Percentiles rank a stretch among this genome's conserved stretches.
Conservation (phyloP, 2,113 vertebrate genomes). For the Andinoacara biseriatus region DNA sequence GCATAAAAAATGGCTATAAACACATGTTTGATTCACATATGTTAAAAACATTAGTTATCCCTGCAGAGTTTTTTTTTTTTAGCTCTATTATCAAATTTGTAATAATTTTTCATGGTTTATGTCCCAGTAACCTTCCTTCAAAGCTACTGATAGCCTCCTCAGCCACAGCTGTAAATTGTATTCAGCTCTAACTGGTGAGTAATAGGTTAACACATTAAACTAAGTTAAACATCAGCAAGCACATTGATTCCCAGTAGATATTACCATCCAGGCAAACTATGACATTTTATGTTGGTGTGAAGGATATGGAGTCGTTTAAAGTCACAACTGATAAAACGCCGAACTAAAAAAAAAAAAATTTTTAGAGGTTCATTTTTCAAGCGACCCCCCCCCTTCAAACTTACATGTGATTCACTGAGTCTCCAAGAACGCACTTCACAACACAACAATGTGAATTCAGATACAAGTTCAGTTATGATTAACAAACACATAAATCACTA, state of each 20-base stretch:
- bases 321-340: background rate
- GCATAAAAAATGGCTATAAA: rapidly evolving
- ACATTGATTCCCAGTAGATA: too few relatives aligned
- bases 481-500: constrained; percentile 57
- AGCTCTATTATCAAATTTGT: background rate
- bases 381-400: background rate
- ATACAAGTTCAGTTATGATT: background rate
- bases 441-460: constrained; percentile 17
- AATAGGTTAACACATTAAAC: too few relatives aligned
- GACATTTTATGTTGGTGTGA: background rate
- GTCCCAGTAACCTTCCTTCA: background rate
- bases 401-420: background rate
- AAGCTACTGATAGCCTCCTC: background rate
- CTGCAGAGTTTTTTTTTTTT: background rate
- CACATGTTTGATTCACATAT: background rate
- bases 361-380: background rate
- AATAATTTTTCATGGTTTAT: background rate
- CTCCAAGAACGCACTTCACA: background rate
- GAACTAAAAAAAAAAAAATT: background rate
- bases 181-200: background rate
- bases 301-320: background rate
- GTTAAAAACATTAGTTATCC: background rate
- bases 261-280: too few relatives aligned
- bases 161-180: background rate
- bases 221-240: background rate